Evolutionary conservation across 35 echinoderm and acorn worm species (phyloP).

Genomic region (Ptychodera flava): DNA sequence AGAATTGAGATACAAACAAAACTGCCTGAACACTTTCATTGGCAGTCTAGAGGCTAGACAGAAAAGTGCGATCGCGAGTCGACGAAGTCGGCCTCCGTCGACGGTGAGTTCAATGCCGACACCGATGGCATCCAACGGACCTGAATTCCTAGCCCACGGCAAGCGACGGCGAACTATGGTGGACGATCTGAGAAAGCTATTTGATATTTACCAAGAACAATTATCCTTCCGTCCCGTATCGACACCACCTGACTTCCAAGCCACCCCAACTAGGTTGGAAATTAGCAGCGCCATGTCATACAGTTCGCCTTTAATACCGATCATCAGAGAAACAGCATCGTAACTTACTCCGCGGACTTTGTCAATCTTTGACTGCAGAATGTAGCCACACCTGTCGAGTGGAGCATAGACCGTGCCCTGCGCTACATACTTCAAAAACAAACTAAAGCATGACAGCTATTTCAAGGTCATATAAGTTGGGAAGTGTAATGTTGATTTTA

Average conservation of each 20-base stretch:
- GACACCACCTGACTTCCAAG: background rate
- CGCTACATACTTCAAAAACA: too few species aligned
- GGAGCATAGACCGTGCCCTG: too few species aligned
- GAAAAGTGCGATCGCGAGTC: background rate
- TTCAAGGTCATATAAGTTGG: too few species aligned
- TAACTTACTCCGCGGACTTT: too few species aligned
- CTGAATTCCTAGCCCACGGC: background rate
- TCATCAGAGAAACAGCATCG: background rate
- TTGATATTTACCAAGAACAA: constrained; percentile 19
- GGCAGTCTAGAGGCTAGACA: background rate
- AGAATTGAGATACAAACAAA: background rate
- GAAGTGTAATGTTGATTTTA: too few species aligned
- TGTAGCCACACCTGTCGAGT: too few species aligned
- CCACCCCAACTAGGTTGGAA: background rate
- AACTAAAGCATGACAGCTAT: too few species aligned
- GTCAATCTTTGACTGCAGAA: too few species aligned
- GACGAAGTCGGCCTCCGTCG: background rate
- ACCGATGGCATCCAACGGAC: background rate
- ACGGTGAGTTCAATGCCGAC: background rate
- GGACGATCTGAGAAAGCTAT: constrained; percentile 10
- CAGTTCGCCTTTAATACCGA: background rate
- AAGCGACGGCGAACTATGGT: background rate
- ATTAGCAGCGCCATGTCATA: background rate
- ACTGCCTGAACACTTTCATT: background rate
- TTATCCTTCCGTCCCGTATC: background rate